phyloP scores from a whole-genome alignment of 2,888 invertebrate species.

The Lumbricus terrestris region DNA sequence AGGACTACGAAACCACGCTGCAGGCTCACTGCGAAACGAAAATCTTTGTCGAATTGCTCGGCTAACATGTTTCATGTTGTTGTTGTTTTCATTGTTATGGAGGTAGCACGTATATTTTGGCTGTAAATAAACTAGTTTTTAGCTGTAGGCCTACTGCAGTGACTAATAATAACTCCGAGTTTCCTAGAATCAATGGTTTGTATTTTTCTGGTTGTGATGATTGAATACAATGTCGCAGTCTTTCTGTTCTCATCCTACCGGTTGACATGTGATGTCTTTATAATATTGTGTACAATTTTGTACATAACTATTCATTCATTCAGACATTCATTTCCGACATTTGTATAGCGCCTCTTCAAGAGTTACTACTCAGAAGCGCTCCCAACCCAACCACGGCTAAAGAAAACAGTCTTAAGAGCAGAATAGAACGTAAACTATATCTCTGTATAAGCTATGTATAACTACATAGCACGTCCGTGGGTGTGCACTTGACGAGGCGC shows the following conservation, averaged over 20 bases:
- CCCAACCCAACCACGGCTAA: too few relatives aligned
- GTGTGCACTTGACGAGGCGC: too few relatives aligned
- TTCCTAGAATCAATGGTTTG: background rate
- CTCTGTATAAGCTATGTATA: too few relatives aligned
- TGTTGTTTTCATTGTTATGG: background rate
- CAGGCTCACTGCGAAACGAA: background rate
- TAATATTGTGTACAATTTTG: too few relatives aligned
- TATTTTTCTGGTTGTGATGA: background rate
- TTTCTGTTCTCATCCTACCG: background rate
- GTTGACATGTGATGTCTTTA: too few relatives aligned
- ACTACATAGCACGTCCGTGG: too few relatives aligned
- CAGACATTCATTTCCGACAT: too few relatives aligned
- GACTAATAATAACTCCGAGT: background rate
- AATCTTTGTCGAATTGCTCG: background rate
- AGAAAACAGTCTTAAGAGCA: too few relatives aligned
- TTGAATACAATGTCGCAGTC: background rate
- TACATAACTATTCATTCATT: too few relatives aligned
- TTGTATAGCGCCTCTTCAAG: too few relatives aligned
- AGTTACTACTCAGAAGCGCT: too few relatives aligned
- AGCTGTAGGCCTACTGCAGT: background rate
- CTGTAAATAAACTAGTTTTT: background rate
- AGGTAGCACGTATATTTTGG: background rate
- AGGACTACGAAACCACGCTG: background rate
- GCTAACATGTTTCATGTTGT: background rate
- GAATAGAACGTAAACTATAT: too few relatives aligned